Conservation (phyloP, 1,140 invertebrate species). For the Helicoverpa zea region DNA sequence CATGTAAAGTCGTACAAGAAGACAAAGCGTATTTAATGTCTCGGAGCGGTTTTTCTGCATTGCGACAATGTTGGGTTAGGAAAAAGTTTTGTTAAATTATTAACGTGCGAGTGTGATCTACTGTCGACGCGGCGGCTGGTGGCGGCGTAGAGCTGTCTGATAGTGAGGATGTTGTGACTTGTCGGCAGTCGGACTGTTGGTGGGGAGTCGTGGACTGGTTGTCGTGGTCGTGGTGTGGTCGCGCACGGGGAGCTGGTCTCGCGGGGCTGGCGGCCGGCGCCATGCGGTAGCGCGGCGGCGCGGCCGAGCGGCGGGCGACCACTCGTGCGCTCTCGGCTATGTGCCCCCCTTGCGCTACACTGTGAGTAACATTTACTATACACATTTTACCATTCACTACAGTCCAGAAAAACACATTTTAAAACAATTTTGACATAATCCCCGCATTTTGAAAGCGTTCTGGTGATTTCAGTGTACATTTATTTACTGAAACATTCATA, state of each 20-base stretch:
- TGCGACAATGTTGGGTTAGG: constrained; percentile 76
- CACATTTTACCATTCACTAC: constrained; percentile 4
- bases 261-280: constrained; percentile 68
- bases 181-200: constrained; percentile 81
- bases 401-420: constrained; percentile 2
- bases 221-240: constrained; percentile 60
- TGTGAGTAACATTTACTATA: constrained; percentile 77
- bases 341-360: constrained; percentile 85
- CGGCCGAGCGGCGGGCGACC: constrained; percentile 83
- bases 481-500: neutral
- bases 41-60: constrained; percentile 72
- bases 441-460: neutral
- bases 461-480: constrained; percentile 1
- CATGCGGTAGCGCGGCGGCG: constrained; percentile 83
- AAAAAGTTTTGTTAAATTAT: constrained; percentile 66
- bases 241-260: constrained; percentile 61
- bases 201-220: constrained; percentile 71
- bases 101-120: constrained; percentile 56
- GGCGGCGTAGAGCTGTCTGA: constrained; percentile 14
- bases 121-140: constrained; percentile 48
- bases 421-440: neutral
- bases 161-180: constrained; percentile 66
- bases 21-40: constrained; percentile 47
- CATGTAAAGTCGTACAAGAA: constrained; percentile 58
- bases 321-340: constrained; percentile 85